Base-by-base conservation (phyloP, 2,797 vertebrate genomes). In the Cyclura pinguis region DNA sequence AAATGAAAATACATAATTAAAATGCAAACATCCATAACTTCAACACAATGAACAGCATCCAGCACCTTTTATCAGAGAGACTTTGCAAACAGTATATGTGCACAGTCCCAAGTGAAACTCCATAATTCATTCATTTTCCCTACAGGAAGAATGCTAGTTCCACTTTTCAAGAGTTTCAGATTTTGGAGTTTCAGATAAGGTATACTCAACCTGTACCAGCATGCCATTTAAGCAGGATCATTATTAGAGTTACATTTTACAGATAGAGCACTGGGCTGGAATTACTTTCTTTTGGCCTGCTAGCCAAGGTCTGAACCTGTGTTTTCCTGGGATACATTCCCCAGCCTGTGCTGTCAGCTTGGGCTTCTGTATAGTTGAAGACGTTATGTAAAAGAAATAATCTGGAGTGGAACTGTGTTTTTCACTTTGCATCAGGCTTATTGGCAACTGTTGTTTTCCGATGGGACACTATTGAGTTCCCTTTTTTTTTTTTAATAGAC, bases 361-460 rank as follows among this genome's bases (percentile, higher is more conserved):
- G 1, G 73, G 2, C 50, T 47, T 80, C 20, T 78, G 35, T 86
- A 59, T 6, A 18, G 52, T 18, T 57, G 69, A 38, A 85, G 32
- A 1, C 83, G 82, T 47, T 78, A 57, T 24, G 92, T 90, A 67
- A 85, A 94, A 80, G 27, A 18, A 0, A 59, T 67, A 3, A 29
- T 82, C 81, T 42, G 67, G 59, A 80, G 83, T 9, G 78, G 1
- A 73, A 18, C 89, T 55, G 47, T 88, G 76, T 12, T 9, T 80
- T 85, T 64, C 55, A 24, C 77, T 67, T 74, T 7, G 2, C 16
- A 7, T 20, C 57, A 72, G 85, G 78, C 77, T 50, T n/a, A 6
- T 47, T 80, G 62, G 47, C 52, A 35, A 38, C 16, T n/a, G 47
- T 2, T 55, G 4, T 86, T 32, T 38, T 27, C 38, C 62, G 50